phyloP scores from a whole-genome alignment of 2,888 invertebrate species.

The Malthinus seriepunctatus region DNA sequence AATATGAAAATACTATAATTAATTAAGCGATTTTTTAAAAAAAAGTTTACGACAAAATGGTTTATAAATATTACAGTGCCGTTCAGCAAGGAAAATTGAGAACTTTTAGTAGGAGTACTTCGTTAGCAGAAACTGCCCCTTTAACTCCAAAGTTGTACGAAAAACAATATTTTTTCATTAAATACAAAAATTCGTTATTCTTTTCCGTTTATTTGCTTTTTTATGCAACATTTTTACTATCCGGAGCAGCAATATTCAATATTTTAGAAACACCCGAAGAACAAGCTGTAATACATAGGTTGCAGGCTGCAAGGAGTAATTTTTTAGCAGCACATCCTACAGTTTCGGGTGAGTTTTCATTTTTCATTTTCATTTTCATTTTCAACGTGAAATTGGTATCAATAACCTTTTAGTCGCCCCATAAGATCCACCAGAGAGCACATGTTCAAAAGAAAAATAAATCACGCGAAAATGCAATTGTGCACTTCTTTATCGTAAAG shows the following conservation, averaged over 20 bases:
- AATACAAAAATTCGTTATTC: conserved; percentile 57
- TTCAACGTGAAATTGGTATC: background rate
- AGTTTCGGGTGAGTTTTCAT: conserved; percentile 60
- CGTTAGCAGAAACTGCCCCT: background rate
- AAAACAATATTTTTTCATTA: background rate
- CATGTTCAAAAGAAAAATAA: too few species aligned
- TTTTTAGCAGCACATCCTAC: conserved; percentile 64
- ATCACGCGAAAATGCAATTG: too few species aligned
- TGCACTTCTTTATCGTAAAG: too few species aligned
- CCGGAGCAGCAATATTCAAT: conserved; percentile 71
- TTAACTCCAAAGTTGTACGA: background rate
- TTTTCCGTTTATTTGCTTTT: conserved; percentile 61
- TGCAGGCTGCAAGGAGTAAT: conserved; percentile 58
- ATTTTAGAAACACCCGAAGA: conserved; percentile 69
- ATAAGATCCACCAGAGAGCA: too few species aligned
- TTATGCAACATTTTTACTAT: conserved; percentile 64
- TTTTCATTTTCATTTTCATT: background rate
- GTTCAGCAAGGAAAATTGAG: background rate
- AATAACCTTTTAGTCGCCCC: too few species aligned
- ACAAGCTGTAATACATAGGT: conserved; percentile 56
- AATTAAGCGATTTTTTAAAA: too few species aligned
- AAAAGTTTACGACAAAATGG: too few species aligned
- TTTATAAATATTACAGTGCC: background rate
- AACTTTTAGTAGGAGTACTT: background rate
- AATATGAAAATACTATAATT: too few species aligned